These are phyloP conservation scores for Mus musculus DNA, from an alignment of 2,113 vertebrate genomes.

Conservation along the genomic window DNA sequence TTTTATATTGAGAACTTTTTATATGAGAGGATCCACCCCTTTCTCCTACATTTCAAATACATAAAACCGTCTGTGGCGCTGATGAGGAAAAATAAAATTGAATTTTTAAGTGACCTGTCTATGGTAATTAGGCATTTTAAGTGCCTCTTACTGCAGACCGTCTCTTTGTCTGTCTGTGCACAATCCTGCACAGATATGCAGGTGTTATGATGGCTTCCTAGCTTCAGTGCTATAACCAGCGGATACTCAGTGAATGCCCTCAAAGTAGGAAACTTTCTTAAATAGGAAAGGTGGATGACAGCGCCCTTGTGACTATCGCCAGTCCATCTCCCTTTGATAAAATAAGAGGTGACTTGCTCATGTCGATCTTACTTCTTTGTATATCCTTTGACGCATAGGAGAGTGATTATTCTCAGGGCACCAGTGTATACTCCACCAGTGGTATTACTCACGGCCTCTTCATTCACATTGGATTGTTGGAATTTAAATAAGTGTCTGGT, in stretches of 20 bases:
- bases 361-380: not conserved
- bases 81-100: not conserved
- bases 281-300: not conserved
- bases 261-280: not conserved
- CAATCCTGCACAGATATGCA: not conserved
- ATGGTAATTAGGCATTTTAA: constrained; percentile 16
- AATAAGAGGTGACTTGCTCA: constrained; percentile 17
- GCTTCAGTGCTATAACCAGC: too few relatives aligned
- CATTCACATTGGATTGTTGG: not conserved
- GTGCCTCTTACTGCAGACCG: not conserved
- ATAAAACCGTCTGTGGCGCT: not conserved
- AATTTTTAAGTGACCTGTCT: not conserved
- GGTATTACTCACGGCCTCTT: not conserved
- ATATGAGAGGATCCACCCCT: not conserved
- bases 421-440: not conserved
- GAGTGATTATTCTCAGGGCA: not conserved
- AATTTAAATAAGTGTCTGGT: constrained; percentile 1
- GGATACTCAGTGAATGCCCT: not conserved
- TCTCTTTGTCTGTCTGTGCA: not conserved
- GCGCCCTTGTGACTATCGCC: not conserved
- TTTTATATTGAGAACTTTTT: constrained; percentile 6
- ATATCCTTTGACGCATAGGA: not conserved
- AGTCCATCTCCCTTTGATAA: not conserved
- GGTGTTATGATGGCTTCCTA: not conserved
- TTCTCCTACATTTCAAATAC: constrained; percentile 15